A percentile compares a stretch with the other conserved stretches of the same genome.
These are phyloP conservation scores for Neopelma chrysocephalum DNA, from an alignment of 2,797 vertebrate genomes.

Conservation along the genomic window DNA sequence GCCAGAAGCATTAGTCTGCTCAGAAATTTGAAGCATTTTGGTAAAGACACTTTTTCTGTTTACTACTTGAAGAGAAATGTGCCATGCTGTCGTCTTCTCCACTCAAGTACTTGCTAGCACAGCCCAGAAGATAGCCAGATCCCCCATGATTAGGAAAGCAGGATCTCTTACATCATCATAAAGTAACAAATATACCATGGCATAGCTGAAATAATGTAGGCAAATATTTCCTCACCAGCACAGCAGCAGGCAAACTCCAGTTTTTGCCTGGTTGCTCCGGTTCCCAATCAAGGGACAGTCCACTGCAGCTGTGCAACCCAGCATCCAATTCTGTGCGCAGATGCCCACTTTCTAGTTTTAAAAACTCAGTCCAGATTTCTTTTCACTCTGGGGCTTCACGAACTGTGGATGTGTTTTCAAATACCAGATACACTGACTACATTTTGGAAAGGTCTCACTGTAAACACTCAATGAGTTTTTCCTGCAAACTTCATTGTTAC, in stretches of 20 bases:
- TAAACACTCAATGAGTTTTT: conserved; percentile 23
- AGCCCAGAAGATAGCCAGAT: neutral
- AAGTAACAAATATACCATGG: neutral
- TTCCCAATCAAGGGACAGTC: neutral
- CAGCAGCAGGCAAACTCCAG: neutral
- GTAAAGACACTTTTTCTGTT: neutral
- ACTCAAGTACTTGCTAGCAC: neutral
- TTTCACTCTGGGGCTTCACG: neutral
- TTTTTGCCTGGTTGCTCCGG: neutral
- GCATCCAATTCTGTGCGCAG: neutral
- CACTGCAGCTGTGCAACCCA: conserved; percentile 2
- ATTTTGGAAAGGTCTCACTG: conserved; percentile 28
- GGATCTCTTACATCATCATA: neutral
- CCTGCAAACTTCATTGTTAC: conserved; percentile 1
- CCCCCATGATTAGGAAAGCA: neutral
- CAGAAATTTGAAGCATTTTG: neutral
- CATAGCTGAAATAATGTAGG: neutral
- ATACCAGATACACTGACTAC: conserved; percentile 18
- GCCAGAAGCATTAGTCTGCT: neutral
- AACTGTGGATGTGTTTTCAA: conserved; percentile 23
- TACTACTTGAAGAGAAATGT: neutral
- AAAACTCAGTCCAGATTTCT: conserved; percentile 58
- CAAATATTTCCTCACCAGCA: neutral
- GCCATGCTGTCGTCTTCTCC: rapidly evolving
- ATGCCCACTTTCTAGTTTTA: neutral